These are phyloP conservation scores for Agrilus mali DNA, from an alignment of 2,888 invertebrate genomes.

Conservation along the genomic window DNA sequence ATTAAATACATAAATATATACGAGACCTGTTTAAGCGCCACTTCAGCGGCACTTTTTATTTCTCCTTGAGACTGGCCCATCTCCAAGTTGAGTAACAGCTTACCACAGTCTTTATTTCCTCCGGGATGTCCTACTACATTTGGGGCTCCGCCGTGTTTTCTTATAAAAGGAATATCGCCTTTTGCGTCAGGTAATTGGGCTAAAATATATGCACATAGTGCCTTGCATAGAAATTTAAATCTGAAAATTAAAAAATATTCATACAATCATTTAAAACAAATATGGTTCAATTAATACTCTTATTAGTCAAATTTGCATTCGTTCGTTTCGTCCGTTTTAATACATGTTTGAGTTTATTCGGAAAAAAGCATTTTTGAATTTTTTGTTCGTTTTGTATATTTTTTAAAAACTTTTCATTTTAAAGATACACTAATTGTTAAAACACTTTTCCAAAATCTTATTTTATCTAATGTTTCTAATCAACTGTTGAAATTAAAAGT, in stretches of 20 bases:
- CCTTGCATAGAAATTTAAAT: constrained; percentile 37
- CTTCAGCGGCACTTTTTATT: constrained; percentile 30
- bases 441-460: too few relatives aligned
- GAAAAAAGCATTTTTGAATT: too few relatives aligned
- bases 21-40: constrained; percentile 28
- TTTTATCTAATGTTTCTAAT: too few relatives aligned
- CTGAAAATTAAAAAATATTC: constrained; percentile 14
- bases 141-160: constrained; percentile 24
- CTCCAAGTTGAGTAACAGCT: constrained; percentile 28
- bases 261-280: not conserved
- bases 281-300: not conserved
- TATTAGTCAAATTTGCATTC: not conserved
- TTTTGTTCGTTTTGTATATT: too few relatives aligned
- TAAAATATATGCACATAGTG: constrained; percentile 39
- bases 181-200: constrained; percentile 43
- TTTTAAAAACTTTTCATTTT: too few relatives aligned
- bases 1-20: constrained; percentile 3
- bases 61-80: constrained; percentile 32
- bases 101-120: constrained; percentile 30
- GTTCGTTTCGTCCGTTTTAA: too few relatives aligned
- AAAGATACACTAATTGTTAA: not conserved
- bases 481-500: too few relatives aligned
- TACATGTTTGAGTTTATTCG: too few relatives aligned
- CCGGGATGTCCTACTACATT: constrained; percentile 30
- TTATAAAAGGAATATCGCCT: constrained; percentile 30